Percentiles rank a stretch among this genome's conserved stretches.
phyloP scores from a whole-genome alignment of 2,797 vertebrate genomes.

The Austrolebias charrua region DNA sequence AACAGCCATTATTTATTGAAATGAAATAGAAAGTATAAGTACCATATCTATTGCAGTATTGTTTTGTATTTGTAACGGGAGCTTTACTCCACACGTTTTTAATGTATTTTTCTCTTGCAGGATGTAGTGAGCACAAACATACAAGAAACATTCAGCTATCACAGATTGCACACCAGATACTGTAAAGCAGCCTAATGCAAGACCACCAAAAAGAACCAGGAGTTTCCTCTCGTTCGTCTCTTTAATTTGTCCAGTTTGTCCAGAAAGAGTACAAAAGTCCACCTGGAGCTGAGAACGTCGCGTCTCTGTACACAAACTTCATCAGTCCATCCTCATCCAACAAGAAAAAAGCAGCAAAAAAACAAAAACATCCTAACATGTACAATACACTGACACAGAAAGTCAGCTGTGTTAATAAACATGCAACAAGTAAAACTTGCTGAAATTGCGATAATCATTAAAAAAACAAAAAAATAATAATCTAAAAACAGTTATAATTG shows the following conservation, averaged over 20 bases:
- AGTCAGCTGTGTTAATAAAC: slow-evolving; percentile 98
- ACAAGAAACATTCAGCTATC: slow-evolving; percentile 98
- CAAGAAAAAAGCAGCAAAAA: slow-evolving; percentile 66
- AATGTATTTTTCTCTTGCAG: slow-evolving; percentile 69
- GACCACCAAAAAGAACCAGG: slow-evolving; percentile 88
- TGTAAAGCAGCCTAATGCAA: slow-evolving; percentile 91
- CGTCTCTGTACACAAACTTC: slow-evolving; percentile 88
- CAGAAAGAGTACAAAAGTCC: slow-evolving; percentile 91
- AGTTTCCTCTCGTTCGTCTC: slow-evolving; percentile 27
- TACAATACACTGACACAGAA: slow-evolving; percentile 99
- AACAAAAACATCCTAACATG: slow-evolving; percentile 77
- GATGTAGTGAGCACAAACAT: slow-evolving; percentile 93
- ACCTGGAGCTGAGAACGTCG: slow-evolving; percentile 82
- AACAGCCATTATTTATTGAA: slow-evolving; percentile 99
- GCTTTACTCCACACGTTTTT: slow-evolving; percentile 81
- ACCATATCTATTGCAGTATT: slow-evolving; percentile 98
- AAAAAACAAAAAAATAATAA: slow-evolving; percentile 90
- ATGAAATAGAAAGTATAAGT: slow-evolving; percentile 91
- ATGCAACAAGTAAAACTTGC: slow-evolving; percentile 99
- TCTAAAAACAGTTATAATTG: slow-evolving; percentile 93
- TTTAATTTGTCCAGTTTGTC: slow-evolving; percentile 59
- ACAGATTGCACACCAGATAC: slow-evolving; percentile 96
- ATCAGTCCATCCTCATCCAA: slow-evolving; percentile 66
- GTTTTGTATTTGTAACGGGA: slow-evolving; percentile 81
- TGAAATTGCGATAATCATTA: slow-evolving; percentile 94